A percentile compares a stretch with the other conserved stretches of the same genome.
phyloP scores from a whole-genome alignment of 2,113 vertebrate genomes.

The Caranx ignobilis region DNA sequence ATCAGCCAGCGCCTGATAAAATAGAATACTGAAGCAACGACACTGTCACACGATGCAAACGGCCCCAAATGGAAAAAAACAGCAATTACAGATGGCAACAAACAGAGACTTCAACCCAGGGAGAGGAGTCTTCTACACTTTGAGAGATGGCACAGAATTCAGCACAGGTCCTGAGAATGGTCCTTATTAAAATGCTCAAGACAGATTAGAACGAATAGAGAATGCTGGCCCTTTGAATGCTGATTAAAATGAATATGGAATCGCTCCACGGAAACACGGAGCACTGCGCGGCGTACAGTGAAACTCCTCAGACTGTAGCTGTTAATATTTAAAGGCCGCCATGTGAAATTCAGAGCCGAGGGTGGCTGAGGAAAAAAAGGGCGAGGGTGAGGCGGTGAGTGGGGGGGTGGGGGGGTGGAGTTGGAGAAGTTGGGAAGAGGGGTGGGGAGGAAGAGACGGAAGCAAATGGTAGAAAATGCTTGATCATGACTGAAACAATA shows the following conservation, averaged over 20 bases:
- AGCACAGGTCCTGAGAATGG: constrained; percentile 34
- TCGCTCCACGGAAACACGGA: constrained; percentile 29
- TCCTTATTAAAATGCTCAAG: constrained; percentile 65
- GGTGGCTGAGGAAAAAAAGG: constrained; percentile 31
- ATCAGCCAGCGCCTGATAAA: constrained; percentile 59
- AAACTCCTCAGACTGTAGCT: constrained; percentile 49
- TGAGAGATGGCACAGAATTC: constrained; percentile 27
- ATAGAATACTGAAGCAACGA: constrained; percentile 63
- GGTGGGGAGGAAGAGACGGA: background rate
- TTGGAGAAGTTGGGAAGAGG: background rate
- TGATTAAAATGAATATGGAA: constrained; percentile 72
- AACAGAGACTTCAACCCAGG: constrained; percentile 43
- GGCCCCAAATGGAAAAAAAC: constrained; percentile 19
- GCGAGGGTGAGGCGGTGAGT: background rate
- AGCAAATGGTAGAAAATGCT: constrained; percentile 50
- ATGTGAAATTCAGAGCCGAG: constrained; percentile 52
- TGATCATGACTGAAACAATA: constrained; percentile 44
- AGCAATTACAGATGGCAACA: constrained; percentile 64
- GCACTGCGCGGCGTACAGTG: constrained; percentile 24
- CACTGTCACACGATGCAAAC: constrained; percentile 43
- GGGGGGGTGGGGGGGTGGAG: background rate
- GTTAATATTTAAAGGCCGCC: constrained; percentile 65
- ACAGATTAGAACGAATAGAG: constrained; percentile 56
- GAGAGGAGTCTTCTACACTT: constrained; percentile 51
- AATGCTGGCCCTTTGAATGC: constrained; percentile 57